Percentiles rank a stretch among this genome's conserved stretches.
Conservation (phyloP, 1,140 invertebrate species). For the Periplaneta americana region DNA sequence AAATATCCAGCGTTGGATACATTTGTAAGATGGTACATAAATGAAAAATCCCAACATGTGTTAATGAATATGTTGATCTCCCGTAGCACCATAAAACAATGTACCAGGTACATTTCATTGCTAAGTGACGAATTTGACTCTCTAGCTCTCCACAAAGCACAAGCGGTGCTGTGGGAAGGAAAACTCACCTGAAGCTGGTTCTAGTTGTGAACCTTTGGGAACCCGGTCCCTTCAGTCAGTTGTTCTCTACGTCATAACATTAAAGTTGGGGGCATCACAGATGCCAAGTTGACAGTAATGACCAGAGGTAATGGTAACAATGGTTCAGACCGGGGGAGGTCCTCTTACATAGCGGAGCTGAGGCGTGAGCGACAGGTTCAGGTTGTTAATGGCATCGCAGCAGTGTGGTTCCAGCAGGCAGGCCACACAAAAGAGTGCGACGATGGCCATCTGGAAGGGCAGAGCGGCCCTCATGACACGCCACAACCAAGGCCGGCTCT, state of each 20-base stretch:
- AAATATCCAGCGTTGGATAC: background rate
- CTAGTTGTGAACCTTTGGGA: too few species aligned
- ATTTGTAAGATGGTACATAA: too few species aligned
- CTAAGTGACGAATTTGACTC: too few species aligned
- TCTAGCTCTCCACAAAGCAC: too few species aligned
- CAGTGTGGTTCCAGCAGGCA: constrained; percentile 78
- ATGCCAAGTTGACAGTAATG: background rate
- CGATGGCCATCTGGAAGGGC: constrained; percentile 75
- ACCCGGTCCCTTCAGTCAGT: background rate
- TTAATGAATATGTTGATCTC: background rate
- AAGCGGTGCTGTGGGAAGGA: too few species aligned
- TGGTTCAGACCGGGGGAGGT: constrained; percentile 69
- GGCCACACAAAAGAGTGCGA: constrained; percentile 73
- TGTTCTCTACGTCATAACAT: background rate
- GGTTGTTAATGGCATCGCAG: constrained; percentile 78
- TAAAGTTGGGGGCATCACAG: background rate
- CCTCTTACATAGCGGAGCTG: constrained; percentile 79
- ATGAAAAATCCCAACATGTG: too few species aligned
- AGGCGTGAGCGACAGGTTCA: constrained; percentile 73
- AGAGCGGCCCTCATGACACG: constrained; percentile 68
- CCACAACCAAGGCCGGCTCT: constrained; percentile 60
- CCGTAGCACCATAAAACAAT: background rate
- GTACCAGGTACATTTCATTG: background rate
- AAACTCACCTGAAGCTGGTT: too few species aligned
- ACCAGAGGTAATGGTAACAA: too few species aligned